Base-by-base conservation (phyloP, 1,140 invertebrate genomes). In the Pentalonia nigronervosa region DNA sequence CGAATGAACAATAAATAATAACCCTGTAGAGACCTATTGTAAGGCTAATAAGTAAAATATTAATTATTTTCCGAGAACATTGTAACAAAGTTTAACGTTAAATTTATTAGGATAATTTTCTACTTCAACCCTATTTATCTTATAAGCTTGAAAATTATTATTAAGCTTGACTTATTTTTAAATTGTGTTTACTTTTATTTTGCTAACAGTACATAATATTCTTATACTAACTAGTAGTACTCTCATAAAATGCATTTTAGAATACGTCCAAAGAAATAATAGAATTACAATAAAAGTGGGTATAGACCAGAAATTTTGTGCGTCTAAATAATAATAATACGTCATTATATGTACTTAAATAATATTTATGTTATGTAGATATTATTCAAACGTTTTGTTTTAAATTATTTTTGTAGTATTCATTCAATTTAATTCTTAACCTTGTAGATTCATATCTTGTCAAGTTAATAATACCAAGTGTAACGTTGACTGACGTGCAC, bases 321-420 rank as follows among this genome's bases (percentile, higher is more conserved):
- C 20, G 14, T 76, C 3, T 84, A 25, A 30, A 83, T 41, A 45
- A 86, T 87, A 48, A 36, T 53, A 53, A 87, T 30, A 86, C 34
- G 21, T 83, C 67, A 76, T 81, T 34, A 81, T 36, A 83, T 0
- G 76, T 36, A 83, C 2, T 34, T 36, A 30, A 41, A 84, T 84
- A 84, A 41, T 4, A 45, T 83, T 83, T 86, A 45, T 84, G 84
- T 87, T 47, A n/a, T 30, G 14, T 47, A 6, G 45, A 47, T n/a
- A 87, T 87, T 87, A 88, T 88, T 88, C 17, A 48, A 48, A 48
- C 25, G 17, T 48, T 88, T 88, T n/a, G n/a, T 48, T 48, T 76
- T 88, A 88, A 88, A 88, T 88, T 20, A 88, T 30, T 47, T 30
- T 87, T 47, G 23, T 50, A 88, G 23, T 48, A 88, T 48, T n/a